Evolutionary conservation across 2,797 vertebrate genomes (phyloP), one percentile per base, ranked within the genome.

Genomic region (Channa striata): DNA sequence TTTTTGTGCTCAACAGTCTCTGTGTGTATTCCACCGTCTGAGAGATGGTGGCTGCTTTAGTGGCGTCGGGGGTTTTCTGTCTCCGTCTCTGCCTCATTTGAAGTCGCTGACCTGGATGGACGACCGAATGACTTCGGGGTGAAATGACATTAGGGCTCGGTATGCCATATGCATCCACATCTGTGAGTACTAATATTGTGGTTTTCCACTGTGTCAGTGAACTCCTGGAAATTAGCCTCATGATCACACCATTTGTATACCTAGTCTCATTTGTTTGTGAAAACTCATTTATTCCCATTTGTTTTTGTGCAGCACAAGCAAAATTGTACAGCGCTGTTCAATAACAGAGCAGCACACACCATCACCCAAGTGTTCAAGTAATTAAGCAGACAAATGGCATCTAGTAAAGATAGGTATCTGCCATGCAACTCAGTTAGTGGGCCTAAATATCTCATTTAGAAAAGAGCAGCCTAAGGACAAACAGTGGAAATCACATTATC

Each of bases 101-200:
- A 80, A 93, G 76, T 70, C 87, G 85, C 17, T 92, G 92, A 92
- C 91, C 88, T 87, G 87, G 68, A 92, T 47, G 65, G 72, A 73
- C 51, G 47, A 73, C 47, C 9, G 1, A 47, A 78, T 86, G 84
- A 89, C 90, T 89, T 6, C 54, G 81, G 79, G 81, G 82, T 62
- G 58, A 66, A 74, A 69, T 51, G 68, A 74, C 71, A 77, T 52
- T 49, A 36, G 56, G 63, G 50, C 3, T 16, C 4, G 30, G 65
- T 49, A 42, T 43, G 54, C 62, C 44, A 72, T 82, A 80, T 71
- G 78, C 17, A 49, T n/a, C 52, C 50, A 68, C 51, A 81, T 62
- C 23, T 59, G 21, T 7, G 49, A 0, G 21, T 19, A 19, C 19
- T 33, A 25, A 72, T 36, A 67, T 33, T 2, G 33, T 51, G 4